These are phyloP conservation scores for Ernsta delagoae DNA, from an alignment of 2,888 invertebrate species.

Conservation along the genomic window DNA sequence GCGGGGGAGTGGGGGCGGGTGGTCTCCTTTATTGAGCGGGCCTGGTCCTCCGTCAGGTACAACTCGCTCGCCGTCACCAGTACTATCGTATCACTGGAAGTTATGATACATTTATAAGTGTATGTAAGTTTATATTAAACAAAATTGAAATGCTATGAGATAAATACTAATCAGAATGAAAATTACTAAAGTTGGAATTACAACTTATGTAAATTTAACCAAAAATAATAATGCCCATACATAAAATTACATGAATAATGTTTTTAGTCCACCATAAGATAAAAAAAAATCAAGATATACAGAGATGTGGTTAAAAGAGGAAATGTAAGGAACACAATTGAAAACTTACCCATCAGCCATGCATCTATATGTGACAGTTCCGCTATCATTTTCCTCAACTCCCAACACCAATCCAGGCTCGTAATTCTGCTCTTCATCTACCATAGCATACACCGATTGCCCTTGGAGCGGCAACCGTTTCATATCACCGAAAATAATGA, in stretches of 20 bases:
- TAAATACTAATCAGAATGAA: too few relatives aligned
- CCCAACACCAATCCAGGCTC: slow-evolving; percentile 81
- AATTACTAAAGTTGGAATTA: too few relatives aligned
- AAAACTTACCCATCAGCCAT: slow-evolving; percentile 76
- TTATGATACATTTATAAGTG: too few relatives aligned
- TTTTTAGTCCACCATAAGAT: too few relatives aligned
- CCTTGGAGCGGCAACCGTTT: slow-evolving; percentile 80
- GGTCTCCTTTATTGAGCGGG: slow-evolving; percentile 48
- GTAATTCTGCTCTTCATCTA: slow-evolving; percentile 81
- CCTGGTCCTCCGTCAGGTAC: slow-evolving; percentile 84
- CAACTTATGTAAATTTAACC: too few relatives aligned
- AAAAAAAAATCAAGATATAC: too few relatives aligned
- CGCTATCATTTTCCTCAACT: slow-evolving; percentile 72
- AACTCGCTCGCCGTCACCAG: slow-evolving; percentile 81
- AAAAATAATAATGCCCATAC: too few relatives aligned
- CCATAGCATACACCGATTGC: slow-evolving; percentile 82
- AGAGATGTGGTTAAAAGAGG: too few relatives aligned
- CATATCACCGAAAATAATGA: slow-evolving; percentile 84
- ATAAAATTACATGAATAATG: too few relatives aligned
- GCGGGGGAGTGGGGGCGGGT: not conserved
- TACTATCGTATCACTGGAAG: slow-evolving; percentile 72
- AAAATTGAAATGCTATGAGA: too few relatives aligned
- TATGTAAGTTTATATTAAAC: too few relatives aligned
- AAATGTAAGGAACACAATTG: too few relatives aligned
- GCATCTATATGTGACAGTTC: slow-evolving; percentile 75